These are phyloP conservation scores for Grapholita molesta DNA, from an alignment of 1,140 invertebrate species.

Conservation along the genomic window DNA sequence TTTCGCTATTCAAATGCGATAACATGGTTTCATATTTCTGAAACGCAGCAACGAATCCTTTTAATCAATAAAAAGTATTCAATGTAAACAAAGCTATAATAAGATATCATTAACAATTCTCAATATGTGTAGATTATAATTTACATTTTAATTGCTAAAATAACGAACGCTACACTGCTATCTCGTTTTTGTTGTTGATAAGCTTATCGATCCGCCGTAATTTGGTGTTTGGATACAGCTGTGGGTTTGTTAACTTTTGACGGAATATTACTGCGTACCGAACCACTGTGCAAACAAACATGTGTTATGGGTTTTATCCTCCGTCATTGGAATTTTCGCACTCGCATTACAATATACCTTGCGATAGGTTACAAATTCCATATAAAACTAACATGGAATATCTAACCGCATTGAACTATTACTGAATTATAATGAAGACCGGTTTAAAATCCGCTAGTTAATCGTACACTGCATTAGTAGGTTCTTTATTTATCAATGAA, in stretches of 20 bases:
- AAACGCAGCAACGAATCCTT: background rate
- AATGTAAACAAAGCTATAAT: background rate
- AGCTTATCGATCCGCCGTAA: background rate
- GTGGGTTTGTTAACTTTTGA: background rate
- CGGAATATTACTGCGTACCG: too few species aligned
- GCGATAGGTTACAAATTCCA: background rate
- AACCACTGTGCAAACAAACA: background rate
- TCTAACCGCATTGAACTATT: background rate
- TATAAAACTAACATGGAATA: background rate
- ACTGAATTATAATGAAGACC: background rate
- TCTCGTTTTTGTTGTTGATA: background rate
- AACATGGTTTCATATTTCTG: background rate
- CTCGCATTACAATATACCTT: background rate
- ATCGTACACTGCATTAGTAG: background rate
- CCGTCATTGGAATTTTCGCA: background rate
- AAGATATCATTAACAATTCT: background rate
- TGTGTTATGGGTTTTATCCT: background rate
- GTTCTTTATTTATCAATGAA: background rate
- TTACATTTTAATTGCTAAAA: slow-evolving; percentile 1
- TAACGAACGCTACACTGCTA: background rate
- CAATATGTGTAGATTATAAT: background rate
- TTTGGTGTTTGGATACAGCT: background rate
- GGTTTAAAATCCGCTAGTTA: background rate
- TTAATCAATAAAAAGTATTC: background rate
- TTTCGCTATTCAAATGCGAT: background rate